These are phyloP conservation scores for Luidia sarsii DNA, from an alignment of 53 echinoderm and acorn worm species.

Conservation along the genomic window DNA sequence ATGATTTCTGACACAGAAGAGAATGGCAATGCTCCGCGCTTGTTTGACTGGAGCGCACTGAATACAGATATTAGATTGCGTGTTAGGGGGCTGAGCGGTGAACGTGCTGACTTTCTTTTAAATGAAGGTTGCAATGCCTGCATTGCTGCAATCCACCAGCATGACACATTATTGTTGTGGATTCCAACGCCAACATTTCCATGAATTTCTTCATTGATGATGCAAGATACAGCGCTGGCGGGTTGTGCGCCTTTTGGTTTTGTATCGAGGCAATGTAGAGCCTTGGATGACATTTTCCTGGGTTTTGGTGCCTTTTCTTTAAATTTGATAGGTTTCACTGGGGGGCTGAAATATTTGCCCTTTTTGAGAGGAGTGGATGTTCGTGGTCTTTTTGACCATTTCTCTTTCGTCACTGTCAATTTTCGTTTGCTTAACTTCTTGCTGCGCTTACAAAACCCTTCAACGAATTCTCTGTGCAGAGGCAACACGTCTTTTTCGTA, in stretches of 20 bases:
- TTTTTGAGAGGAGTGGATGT: neutral
- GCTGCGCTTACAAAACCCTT: neutral
- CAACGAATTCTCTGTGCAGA: conserved; percentile 1
- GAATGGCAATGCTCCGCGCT: neutral
- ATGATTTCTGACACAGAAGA: neutral
- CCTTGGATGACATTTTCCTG: neutral
- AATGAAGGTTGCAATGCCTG: neutral
- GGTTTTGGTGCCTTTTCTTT: neutral
- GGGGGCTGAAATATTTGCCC: neutral
- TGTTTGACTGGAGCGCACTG: neutral
- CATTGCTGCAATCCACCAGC: neutral
- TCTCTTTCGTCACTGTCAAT: neutral
- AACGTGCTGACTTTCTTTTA: neutral
- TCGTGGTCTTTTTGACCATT: neutral
- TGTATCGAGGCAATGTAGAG: neutral
- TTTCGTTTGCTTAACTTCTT: neutral
- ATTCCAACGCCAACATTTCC: neutral
- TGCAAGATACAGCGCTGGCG: neutral
- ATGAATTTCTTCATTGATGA: neutral
- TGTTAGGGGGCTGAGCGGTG: neutral
- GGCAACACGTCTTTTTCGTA: conserved; percentile 3
- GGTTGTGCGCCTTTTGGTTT: neutral
- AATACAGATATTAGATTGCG: neutral
- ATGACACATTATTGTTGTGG: neutral
- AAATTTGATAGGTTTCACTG: neutral